phyloP scores from a whole-genome alignment of 2,797 vertebrate species.

The Neosilurus mollespiculum region DNA sequence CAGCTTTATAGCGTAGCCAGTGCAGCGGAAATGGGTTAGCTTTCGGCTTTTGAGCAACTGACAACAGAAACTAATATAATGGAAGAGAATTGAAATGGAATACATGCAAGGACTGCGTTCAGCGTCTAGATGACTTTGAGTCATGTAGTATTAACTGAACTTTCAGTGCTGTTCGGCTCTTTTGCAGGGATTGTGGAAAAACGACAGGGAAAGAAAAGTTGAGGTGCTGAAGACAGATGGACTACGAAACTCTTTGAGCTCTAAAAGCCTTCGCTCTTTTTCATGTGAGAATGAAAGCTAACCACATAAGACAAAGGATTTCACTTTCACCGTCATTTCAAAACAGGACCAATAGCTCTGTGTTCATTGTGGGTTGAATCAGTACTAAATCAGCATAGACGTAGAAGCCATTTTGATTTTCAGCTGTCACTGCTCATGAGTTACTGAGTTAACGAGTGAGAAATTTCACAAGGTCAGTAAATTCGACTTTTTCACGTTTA shows the following conservation, averaged over 20 bases:
- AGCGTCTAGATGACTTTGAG: constrained; percentile 14
- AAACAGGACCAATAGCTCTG: constrained; percentile 35
- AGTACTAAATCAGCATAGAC: constrained; percentile 30
- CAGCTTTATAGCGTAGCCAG: neutral
- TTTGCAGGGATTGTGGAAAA: neutral
- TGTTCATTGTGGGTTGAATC: constrained; percentile 33
- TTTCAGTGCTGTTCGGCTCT: neutral
- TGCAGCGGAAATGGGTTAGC: constrained; percentile 16
- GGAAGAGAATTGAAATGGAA: constrained; percentile 13
- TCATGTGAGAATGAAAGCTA: constrained; percentile 43
- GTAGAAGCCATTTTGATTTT: constrained; percentile 26
- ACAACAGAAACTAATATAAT: constrained; percentile 20
- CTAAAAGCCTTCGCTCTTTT: constrained; percentile 41
- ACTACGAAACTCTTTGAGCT: constrained; percentile 34
- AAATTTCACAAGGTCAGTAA: neutral
- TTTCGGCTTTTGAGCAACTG: constrained; percentile 29
- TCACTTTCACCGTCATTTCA: constrained; percentile 42
- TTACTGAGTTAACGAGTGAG: neutral
- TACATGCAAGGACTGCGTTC: neutral
- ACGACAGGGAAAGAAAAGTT: constrained; percentile 15
- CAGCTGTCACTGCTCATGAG: neutral
- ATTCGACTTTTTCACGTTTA: neutral
- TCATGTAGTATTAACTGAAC: constrained; percentile 16
- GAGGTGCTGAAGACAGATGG: constrained; percentile 42
- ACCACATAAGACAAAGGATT: constrained; percentile 45